Base-by-base conservation (phyloP, 2,797 vertebrate genomes). In the Pteropus rufus region DNA sequence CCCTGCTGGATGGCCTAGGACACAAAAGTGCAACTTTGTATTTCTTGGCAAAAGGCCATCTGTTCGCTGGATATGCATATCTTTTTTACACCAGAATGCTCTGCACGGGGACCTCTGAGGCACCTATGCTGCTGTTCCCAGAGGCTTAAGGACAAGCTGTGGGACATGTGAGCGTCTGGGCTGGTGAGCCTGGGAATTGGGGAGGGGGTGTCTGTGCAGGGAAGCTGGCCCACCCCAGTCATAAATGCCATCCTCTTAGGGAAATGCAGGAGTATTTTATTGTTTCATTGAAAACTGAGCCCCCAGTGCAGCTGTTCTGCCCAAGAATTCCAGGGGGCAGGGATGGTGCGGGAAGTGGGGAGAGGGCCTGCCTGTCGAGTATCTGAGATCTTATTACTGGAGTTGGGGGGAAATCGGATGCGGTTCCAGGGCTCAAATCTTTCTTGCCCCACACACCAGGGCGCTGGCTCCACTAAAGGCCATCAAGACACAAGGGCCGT, bases 221-320 rank as follows among this genome's bases (percentile, higher is more conserved):
- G 84, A 95, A 92, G 67, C 89, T 56, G 24, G 87, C 93, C 95
- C 92, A 97, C 89, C 87, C 97, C 92, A 70, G 93, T 91, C 95
- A 97, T 97, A 98, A 98, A 97, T 96, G 96, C 96, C 95, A 89
- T 97, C 72, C 76, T 96, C 81, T 46, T 85, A 86, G 81, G 90
- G 91, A 91, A 91, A 85, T 0, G 10, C 93, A 83, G 97, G 95
- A 80, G 95, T 94, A 95, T 97, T 98, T 98, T 98, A 98, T 97
- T 94, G 92, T 98, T 97, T 96, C 97, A 95, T 98, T 98, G 97
- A 98, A 98, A 98, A 89, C 94, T 94, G 97, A 98, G 86, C 89
- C 88, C 84, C 36, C 1, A 0, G 36, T 6, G 94, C 97, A 98
- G 97, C 97, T 98, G 97, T 97, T 95, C 94, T 89, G 89, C 94